phyloP scores from a whole-genome alignment of 2,888 invertebrate species.

The Alviniconcha strummeri region DNA sequence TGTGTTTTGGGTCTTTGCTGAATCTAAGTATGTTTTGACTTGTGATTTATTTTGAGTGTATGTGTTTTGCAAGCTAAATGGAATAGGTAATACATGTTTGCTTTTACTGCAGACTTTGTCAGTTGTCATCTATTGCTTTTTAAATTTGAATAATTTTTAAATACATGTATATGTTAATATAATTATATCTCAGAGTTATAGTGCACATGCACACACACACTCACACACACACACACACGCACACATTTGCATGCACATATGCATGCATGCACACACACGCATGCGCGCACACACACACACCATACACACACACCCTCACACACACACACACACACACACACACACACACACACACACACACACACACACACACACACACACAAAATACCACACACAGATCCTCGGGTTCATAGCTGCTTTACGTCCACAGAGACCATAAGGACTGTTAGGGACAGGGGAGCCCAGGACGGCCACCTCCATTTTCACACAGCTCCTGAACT shows the following conservation, averaged over 20 bases:
- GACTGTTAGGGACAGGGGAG: too few species aligned
- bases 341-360: background rate
- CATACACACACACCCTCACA: background rate
- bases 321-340: background rate
- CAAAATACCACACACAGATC: background rate
- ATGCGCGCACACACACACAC: background rate
- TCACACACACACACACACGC: background rate
- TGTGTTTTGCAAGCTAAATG: background rate
- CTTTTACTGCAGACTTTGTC: background rate
- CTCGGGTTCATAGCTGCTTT: too few species aligned
- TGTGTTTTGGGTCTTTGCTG: too few species aligned
- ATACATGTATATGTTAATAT: background rate
- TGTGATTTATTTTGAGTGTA: background rate
- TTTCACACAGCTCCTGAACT: too few species aligned
- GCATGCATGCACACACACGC: background rate
- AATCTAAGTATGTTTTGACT: too few species aligned
- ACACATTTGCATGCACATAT: background rate
- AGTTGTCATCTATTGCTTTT: background rate
- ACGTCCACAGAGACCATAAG: too few species aligned
- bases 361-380: background rate
- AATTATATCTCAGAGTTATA: background rate
- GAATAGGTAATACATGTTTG: too few species aligned
- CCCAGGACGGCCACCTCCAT: too few species aligned
- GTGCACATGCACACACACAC: background rate
- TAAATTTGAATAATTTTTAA: background rate